A percentile compares a stretch with the other conserved stretches of the same genome.
phyloP scores from a whole-genome alignment of 2,888 invertebrate species.

The Eupithecia abbreviata region DNA sequence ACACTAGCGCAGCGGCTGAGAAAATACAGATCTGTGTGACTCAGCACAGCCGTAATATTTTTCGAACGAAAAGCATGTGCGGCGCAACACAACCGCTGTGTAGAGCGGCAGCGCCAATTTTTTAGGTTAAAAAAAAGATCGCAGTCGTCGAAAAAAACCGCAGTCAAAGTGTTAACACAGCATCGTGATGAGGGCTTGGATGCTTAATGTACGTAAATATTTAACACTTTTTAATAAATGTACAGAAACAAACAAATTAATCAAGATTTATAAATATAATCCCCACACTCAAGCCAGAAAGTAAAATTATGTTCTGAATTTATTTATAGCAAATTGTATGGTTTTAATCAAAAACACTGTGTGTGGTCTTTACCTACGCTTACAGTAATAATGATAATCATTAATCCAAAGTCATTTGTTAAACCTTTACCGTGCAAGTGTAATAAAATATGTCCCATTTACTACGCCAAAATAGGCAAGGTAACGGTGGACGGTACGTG shows the following conservation, averaged over 20 bases:
- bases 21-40: too few relatives aligned
- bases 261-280: constrained; percentile 21
- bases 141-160: too few relatives aligned
- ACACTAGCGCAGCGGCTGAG: too few relatives aligned
- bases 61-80: too few relatives aligned
- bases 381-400: constrained; percentile 27
- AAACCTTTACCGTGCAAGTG: constrained; percentile 27
- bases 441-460: constrained; percentile 32
- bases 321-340: constrained; percentile 32
- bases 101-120: too few relatives aligned
- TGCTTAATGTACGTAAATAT: neutral
- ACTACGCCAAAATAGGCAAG: constrained; percentile 29
- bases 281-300: constrained; percentile 3
- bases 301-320: constrained; percentile 18
- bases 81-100: too few relatives aligned
- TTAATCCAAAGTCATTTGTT: constrained; percentile 18
- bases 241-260: constrained; percentile 18
- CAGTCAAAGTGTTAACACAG: too few relatives aligned
- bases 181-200: neutral
- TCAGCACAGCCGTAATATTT: too few relatives aligned
- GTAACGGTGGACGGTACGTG: constrained; percentile 25
- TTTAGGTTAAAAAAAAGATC: too few relatives aligned
- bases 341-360: constrained; percentile 19
- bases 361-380: constrained; percentile 31
- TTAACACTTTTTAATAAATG: constrained; percentile 1